phyloP scores from a whole-genome alignment of 2,113 vertebrate species.

The Pleuronectes platessa region DNA sequence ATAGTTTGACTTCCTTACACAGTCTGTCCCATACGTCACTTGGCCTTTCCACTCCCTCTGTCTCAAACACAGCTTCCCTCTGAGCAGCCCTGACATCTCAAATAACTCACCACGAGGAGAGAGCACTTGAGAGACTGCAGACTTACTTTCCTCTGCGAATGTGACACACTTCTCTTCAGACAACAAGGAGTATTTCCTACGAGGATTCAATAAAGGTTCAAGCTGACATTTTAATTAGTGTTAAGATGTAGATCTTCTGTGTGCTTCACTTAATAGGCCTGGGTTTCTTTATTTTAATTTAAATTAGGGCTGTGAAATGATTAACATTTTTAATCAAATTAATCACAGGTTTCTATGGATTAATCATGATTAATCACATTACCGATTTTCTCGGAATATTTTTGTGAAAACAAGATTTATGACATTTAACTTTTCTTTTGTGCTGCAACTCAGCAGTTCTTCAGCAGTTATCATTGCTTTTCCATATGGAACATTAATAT shows the following conservation, averaged over 20 bases:
- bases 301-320: no score
- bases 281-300: background rate
- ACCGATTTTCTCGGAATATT: no score
- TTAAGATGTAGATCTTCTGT: background rate
- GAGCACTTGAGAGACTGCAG: constrained; percentile 3
- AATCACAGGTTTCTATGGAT: no score
- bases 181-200: constrained; percentile 18
- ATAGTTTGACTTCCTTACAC: background rate
- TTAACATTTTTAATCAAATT: no score
- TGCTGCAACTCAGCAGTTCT: no score
- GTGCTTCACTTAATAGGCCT: background rate
- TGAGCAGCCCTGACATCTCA: constrained; percentile 44
- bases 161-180: constrained; percentile 8
- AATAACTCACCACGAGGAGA: constrained; percentile 10
- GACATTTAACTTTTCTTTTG: no score
- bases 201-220: constrained; percentile 32
- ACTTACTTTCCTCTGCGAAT: constrained; percentile 18
- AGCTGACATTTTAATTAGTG: background rate
- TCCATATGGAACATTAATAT: no score
- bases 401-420: no score
- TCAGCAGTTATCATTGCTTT: no score
- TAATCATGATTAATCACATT: no score
- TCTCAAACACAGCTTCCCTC: background rate
- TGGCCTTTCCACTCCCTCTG: background rate
- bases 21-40: background rate